These are phyloP conservation scores for Microcebus griseorufus DNA, from an alignment of 2,113 vertebrate species.

Conservation along the genomic window DNA sequence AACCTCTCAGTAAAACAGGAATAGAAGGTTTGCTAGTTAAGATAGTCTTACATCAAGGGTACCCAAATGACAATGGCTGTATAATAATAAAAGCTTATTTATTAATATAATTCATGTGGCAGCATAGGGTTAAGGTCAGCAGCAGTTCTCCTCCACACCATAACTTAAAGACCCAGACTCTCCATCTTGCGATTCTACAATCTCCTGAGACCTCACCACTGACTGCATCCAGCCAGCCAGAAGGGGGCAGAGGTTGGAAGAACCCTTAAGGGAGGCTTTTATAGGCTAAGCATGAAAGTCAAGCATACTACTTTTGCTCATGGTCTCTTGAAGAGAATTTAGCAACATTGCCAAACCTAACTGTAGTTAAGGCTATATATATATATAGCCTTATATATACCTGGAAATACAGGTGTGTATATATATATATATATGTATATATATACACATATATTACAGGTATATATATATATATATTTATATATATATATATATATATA, in stretches of 20 bases:
- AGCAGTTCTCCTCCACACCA: background rate
- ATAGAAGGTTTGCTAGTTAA: background rate
- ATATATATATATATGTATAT: no score
- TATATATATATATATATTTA: no score
- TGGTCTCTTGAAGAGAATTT: background rate
- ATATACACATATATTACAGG: no score
- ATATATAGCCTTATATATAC: no score
- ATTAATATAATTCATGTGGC: background rate
- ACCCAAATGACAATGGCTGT: background rate
- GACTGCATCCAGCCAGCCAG: background rate
- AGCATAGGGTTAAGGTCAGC: background rate
- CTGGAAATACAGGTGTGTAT: no score
- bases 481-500: no score
- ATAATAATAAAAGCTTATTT: background rate
- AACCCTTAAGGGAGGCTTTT: background rate
- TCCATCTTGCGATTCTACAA: background rate
- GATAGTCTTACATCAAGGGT: background rate
- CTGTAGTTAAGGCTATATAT: background rate
- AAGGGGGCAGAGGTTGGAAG: background rate
- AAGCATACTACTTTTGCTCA: background rate
- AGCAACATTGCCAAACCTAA: background rate
- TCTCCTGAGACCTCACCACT: background rate
- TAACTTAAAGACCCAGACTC: background rate
- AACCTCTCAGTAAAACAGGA: background rate
- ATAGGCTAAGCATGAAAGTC: background rate